A percentile compares a stretch with the other conserved stretches of the same genome.
These are phyloP conservation scores for Parazoanthus swiftii DNA, from an alignment of 92 coral and sea anemone genomes.

Conservation along the genomic window DNA sequence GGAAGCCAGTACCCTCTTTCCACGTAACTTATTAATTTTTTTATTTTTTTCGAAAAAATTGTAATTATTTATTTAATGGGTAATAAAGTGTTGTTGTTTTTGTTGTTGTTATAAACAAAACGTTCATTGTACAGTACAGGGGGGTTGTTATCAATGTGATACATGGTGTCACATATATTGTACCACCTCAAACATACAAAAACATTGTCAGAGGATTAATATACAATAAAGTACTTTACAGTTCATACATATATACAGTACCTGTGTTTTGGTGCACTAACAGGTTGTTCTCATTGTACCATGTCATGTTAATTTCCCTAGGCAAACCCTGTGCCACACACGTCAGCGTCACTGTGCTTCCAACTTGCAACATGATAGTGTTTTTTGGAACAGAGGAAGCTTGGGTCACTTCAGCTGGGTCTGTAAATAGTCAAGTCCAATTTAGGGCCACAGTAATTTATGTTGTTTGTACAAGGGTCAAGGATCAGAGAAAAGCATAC, in stretches of 20 bases:
- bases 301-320: neutral
- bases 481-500: neutral
- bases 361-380: neutral
- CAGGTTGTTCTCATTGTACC: neutral
- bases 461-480: neutral
- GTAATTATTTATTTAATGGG: too few species aligned
- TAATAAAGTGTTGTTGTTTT: too few species aligned
- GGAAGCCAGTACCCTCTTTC: too few species aligned
- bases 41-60: too few species aligned
- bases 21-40: too few species aligned
- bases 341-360: constrained; percentile 4
- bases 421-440: neutral
- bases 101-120: too few species aligned
- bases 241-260: neutral
- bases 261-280: neutral
- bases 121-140: too few species aligned
- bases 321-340: constrained; percentile 27
- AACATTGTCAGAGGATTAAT: too few species aligned
- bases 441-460: neutral
- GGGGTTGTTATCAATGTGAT: too few species aligned
- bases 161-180: too few species aligned
- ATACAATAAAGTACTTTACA: too few species aligned
- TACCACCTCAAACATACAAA: too few species aligned
- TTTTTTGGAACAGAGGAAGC: neutral
- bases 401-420: constrained; percentile 7